Evolutionary conservation across 2,797 vertebrate species (phyloP).

Genomic region (Pangasius macronema): DNA sequence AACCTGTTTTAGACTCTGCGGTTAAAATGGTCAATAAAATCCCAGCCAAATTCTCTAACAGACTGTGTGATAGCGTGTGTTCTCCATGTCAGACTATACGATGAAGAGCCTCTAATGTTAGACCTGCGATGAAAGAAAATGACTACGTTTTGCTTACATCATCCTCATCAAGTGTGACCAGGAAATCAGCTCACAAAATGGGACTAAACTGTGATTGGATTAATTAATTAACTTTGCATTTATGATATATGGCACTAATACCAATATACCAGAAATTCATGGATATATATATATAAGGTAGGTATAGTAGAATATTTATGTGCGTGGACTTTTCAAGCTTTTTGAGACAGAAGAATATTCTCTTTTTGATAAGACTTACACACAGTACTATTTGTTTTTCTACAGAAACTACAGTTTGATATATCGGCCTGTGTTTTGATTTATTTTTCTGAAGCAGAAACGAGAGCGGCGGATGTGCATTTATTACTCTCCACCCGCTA

Average conservation of each 20-base stretch:
- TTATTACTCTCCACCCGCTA: conserved; percentile 28
- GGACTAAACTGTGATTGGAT: no score
- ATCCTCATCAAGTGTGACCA: no score
- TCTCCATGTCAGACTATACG: not conserved
- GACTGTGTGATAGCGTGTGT: not conserved
- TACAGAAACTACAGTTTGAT: not conserved
- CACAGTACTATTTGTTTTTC: no score
- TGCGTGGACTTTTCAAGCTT: not conserved
- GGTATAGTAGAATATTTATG: not conserved
- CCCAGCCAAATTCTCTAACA: not conserved
- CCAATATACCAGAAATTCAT: no score
- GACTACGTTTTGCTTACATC: not conserved
- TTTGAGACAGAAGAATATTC: not conserved
- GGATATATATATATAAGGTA: not conserved
- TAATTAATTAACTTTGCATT: no score
- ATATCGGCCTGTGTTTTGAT: not conserved
- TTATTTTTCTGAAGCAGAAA: conserved; percentile 1
- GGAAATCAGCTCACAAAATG: no score
- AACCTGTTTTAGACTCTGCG: not conserved
- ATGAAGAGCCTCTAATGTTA: not conserved
- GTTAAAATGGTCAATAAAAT: not conserved
- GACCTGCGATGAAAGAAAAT: not conserved
- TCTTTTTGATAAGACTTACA: not conserved
- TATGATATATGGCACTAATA: no score
- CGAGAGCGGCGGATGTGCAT: conserved; percentile 14